Percentiles rank a stretch among this genome's conserved stretches.
Evolutionary conservation across 2,113 vertebrate species (phyloP).

Genomic region (Ceratotherium simum): DNA sequence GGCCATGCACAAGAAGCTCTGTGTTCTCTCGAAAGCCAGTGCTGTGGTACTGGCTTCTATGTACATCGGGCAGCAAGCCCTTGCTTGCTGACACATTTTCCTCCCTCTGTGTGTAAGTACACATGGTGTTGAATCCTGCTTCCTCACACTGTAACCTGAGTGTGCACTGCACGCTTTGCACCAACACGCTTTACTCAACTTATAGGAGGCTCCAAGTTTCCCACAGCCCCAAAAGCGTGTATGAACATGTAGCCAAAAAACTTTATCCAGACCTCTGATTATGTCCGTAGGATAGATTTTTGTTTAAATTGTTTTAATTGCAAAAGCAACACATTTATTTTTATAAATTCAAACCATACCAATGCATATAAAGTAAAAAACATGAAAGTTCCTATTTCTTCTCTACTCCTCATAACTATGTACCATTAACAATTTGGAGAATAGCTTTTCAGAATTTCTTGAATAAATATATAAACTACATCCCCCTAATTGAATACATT

Average conservation of each 20-base stretch:
- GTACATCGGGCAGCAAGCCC: too few species aligned
- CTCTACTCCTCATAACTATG: neutral
- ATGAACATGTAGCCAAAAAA: neutral
- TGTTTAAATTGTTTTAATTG: neutral
- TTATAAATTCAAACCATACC: neutral
- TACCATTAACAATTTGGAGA: neutral
- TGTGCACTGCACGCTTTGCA: neutral
- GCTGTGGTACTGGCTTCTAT: too few species aligned
- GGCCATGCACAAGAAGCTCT: too few species aligned
- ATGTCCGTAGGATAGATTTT: neutral
- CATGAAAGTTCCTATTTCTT: neutral
- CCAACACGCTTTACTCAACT: neutral
- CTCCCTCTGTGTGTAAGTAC: neutral
- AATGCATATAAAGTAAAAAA: neutral
- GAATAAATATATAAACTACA: neutral
- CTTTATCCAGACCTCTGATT: neutral
- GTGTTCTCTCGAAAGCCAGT: too few species aligned
- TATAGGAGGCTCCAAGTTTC: neutral
- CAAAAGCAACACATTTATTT: neutral
- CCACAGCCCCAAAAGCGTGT: neutral
- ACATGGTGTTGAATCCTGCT: too few species aligned
- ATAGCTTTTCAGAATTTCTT: neutral
- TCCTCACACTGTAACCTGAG: neutral
- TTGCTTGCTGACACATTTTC: neutral
- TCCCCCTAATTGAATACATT: neutral